These are phyloP conservation scores for Lissonota sp. DNA, from an alignment of 2,888 invertebrate species.

Conservation along the genomic window DNA sequence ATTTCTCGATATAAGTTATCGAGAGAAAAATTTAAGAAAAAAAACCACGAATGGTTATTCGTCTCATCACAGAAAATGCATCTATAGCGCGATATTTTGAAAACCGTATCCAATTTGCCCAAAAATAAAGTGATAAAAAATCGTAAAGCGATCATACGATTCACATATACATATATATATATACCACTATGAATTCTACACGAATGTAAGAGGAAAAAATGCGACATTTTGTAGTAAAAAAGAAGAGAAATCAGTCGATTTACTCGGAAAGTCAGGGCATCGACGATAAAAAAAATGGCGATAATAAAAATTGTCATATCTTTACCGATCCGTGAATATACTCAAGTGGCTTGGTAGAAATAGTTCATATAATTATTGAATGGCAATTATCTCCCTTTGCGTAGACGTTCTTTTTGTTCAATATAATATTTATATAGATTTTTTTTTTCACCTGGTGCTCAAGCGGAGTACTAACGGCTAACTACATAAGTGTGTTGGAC, in stretches of 20 bases:
- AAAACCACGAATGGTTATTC: conserved; percentile 9
- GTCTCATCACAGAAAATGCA: not conserved
- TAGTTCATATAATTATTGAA: conserved; percentile 40
- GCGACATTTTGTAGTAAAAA: conserved; percentile 16
- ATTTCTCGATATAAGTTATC: not conserved
- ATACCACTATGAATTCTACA: conserved; percentile 31
- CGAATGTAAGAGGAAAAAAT: conserved; percentile 37
- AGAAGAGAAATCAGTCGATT: conserved; percentile 1
- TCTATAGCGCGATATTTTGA: conserved; percentile 7
- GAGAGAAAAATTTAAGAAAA: conserved; percentile 4
- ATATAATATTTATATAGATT: conserved; percentile 19
- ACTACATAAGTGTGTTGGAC: conserved; percentile 62
- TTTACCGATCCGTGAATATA: conserved; percentile 61
- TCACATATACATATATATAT: conserved; percentile 33
- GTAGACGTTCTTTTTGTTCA: conserved; percentile 24
- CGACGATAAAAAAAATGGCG: conserved; percentile 6
- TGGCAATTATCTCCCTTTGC: conserved; percentile 41
- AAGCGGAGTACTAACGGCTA: conserved; percentile 69
- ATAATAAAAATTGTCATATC: conserved; percentile 5
- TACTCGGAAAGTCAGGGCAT: not conserved
- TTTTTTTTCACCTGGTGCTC: conserved; percentile 66
- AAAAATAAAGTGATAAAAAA: not conserved
- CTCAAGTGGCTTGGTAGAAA: conserved; percentile 61
- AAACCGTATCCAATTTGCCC: not conserved
- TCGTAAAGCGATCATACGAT: conserved; percentile 17